Evolutionary conservation across 1,140 invertebrate genomes (phyloP).

Genomic region (Ips typographus): DNA sequence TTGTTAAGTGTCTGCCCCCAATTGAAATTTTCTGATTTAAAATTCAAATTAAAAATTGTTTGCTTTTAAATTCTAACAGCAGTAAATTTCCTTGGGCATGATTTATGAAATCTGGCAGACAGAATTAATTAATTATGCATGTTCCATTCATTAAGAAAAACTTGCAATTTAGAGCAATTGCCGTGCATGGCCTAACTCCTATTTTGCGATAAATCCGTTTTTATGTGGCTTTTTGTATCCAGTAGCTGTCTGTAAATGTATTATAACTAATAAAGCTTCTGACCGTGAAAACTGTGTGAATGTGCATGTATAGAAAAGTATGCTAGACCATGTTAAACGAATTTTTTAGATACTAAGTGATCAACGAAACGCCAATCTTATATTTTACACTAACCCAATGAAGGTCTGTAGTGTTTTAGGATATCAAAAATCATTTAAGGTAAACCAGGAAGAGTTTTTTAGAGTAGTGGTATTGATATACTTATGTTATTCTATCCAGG

Average conservation of each 20-base stretch:
- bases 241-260: background rate
- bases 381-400: too few relatives aligned
- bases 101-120: slow-evolving; percentile 6
- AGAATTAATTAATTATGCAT: slow-evolving; percentile 23
- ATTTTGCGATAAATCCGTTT: slow-evolving; percentile 39
- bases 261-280: background rate
- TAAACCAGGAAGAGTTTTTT: too few relatives aligned
- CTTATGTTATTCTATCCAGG: too few relatives aligned
- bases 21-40: slow-evolving; percentile 1
- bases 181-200: slow-evolving; percentile 2
- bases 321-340: slow-evolving; percentile 9
- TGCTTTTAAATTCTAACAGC: background rate
- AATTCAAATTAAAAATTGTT: background rate
- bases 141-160: slow-evolving; percentile 3
- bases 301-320: slow-evolving; percentile 11
- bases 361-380: too few relatives aligned
- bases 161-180: background rate
- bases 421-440: too few relatives aligned
- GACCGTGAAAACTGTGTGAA: background rate
- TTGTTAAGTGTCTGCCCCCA: background rate
- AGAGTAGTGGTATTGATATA: too few relatives aligned
- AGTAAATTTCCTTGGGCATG: slow-evolving; percentile 6
- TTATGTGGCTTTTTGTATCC: slow-evolving; percentile 39
- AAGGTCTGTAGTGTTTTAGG: too few relatives aligned
- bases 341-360: slow-evolving; percentile 5